These are phyloP conservation scores for Incurvaria masculella DNA, from an alignment of 2,888 invertebrate genomes.

Conservation along the genomic window DNA sequence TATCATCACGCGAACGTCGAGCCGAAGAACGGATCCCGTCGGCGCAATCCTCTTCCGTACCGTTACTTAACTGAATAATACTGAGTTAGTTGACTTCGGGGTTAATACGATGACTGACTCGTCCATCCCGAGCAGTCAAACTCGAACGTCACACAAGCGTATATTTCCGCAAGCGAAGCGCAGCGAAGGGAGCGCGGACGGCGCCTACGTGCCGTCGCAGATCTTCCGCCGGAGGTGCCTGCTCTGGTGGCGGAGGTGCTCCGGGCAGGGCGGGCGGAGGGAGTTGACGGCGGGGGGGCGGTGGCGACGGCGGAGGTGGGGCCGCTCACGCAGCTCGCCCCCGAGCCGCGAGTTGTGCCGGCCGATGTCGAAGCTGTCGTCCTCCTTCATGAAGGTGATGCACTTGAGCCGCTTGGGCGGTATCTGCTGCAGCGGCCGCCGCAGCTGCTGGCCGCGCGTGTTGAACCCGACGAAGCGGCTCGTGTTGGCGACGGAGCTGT, in stretches of 20 bases:
- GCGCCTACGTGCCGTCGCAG: constrained; percentile 47
- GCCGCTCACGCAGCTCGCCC: constrained; percentile 32
- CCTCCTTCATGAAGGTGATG: constrained; percentile 61
- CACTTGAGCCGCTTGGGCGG: constrained; percentile 51
- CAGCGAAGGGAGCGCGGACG: constrained; percentile 19
- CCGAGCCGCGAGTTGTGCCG: constrained; percentile 58
- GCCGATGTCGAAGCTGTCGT: constrained; percentile 59
- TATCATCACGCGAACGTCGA: not conserved
- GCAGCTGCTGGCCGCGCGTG: constrained; percentile 55
- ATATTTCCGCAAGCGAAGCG: not conserved
- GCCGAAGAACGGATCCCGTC: too few relatives aligned
- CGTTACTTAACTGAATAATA: constrained; percentile 48
- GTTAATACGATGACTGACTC: not conserved
- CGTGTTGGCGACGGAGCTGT: constrained; percentile 57
- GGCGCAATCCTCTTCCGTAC: constrained; percentile 48
- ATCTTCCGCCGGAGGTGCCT: constrained; percentile 45
- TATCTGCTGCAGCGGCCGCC: constrained; percentile 38
- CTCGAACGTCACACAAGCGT: constrained; percentile 49
- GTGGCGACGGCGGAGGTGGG: constrained; percentile 37
- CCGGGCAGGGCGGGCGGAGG: constrained; percentile 36
- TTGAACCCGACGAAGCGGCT: constrained; percentile 64
- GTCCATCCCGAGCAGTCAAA: too few relatives aligned
- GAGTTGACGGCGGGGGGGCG: constrained; percentile 35
- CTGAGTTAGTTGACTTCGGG: constrained; percentile 58
- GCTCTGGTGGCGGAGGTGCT: constrained; percentile 45